Base-by-base conservation (phyloP, 1,140 invertebrate genomes). In the Ceratosolen fusciceps region DNA sequence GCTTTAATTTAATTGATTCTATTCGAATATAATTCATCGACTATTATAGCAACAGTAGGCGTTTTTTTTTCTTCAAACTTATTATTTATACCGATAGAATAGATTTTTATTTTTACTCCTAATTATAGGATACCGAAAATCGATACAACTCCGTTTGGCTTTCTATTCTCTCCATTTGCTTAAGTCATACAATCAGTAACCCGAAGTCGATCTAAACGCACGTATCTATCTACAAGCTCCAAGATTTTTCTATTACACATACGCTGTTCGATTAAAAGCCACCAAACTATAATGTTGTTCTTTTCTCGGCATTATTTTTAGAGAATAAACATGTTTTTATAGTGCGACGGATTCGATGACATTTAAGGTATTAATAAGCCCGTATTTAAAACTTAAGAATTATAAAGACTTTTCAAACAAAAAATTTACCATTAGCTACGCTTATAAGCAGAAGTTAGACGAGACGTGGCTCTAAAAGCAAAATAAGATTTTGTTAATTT, bases 121-220 rank as follows among this genome's bases (percentile, higher is more conserved):
- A 37, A 65, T 37, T 65, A 65, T 31, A 37, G 4, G 19, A 37
- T 37, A 31, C 37, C 31, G 34, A 16, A 65, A 65, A 5, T 37
- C 7, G 9, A 31, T 1, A 31, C 34, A 21, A 37, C 31, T 37
- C 31, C 8, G 34, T 37, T 65, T 31, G 34, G 19, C 60, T 37
- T 65, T 65, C 31, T 37, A 65, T 65, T 65, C 31, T 37, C 19
- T 65, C 60, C 26, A 62, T 16, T 62, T 62, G 58, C 31, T 60
- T 16, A 62, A 34, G 14, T 62, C 1, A 65, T n/a, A 10, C 19
- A 65, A 31, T 65, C 34, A 34, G 4, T 0, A 65, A 65, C 31
- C 31, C 34, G 21, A 37, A 1, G 4, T 31, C 7, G 29, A 37
- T 37, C 2, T 65, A 10, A 3, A n/a, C 34, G 21, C 19, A n/a